These are phyloP conservation scores for Psilanteris sp. DNA, from an alignment of 1,140 invertebrate species.

Conservation along the genomic window DNA sequence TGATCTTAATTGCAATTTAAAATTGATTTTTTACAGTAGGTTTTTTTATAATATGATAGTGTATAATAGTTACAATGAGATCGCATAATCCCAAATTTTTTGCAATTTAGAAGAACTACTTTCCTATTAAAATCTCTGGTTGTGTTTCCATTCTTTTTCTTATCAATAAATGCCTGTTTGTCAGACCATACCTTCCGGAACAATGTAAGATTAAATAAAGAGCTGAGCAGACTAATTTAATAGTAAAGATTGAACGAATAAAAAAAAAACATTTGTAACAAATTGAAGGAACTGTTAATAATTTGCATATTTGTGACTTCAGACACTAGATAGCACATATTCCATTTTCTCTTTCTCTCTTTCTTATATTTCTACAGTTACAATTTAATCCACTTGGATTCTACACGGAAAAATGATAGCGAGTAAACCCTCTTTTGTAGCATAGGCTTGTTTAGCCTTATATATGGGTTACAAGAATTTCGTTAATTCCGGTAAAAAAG, in stretches of 20 bases:
- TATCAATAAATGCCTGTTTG: slow-evolving; percentile 64
- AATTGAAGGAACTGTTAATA: slow-evolving; percentile 29
- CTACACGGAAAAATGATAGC: slow-evolving; percentile 24
- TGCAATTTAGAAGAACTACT: too few relatives aligned
- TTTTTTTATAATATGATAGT: too few relatives aligned
- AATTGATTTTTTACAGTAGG: too few relatives aligned
- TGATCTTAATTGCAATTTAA: too few relatives aligned
- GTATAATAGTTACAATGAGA: slow-evolving; percentile 23
- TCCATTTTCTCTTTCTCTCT: slow-evolving; percentile 3
- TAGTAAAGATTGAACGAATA: background rate
- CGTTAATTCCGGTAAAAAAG: slow-evolving; percentile 22
- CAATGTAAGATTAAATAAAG: slow-evolving; percentile 65
- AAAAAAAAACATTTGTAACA: slow-evolving; percentile 22
- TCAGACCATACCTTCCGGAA: slow-evolving; percentile 67
- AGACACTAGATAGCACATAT: slow-evolving; percentile 12
- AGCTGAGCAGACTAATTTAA: too few relatives aligned
- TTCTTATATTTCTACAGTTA: slow-evolving; percentile 17
- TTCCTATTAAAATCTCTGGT: too few relatives aligned
- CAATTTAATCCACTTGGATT: slow-evolving; percentile 32
- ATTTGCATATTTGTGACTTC: slow-evolving; percentile 40
- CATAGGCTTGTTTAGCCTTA: background rate
- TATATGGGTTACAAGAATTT: slow-evolving; percentile 8
- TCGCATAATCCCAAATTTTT: slow-evolving; percentile 8
- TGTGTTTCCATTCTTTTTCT: slow-evolving; percentile 30
- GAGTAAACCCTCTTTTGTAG: slow-evolving; percentile 7